Evolutionary conservation across 2,888 invertebrate genomes (phyloP).

Genomic region (Stenodera caucasica): DNA sequence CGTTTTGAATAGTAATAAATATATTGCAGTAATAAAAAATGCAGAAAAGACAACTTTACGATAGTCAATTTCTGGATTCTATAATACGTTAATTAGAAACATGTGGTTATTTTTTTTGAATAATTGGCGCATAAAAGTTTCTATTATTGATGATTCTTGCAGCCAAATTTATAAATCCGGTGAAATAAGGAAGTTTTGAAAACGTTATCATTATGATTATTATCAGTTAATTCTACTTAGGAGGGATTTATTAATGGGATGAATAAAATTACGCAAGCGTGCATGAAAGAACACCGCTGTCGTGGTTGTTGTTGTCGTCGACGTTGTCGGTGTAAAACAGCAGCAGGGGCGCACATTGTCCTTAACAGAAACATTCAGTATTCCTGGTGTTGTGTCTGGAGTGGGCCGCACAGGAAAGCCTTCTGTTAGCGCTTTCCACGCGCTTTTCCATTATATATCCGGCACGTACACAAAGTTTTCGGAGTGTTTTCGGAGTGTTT

Average conservation of each 20-base stretch:
- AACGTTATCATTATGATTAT: too few relatives aligned
- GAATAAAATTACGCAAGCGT: constrained; percentile 27
- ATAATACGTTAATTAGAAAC: neutral
- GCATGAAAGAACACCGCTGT: constrained; percentile 17
- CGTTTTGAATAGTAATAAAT: neutral
- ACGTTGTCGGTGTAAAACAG: neutral
- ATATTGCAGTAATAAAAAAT: constrained; percentile 2
- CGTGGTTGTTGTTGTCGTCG: neutral
- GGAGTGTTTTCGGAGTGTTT: neutral
- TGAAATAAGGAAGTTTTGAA: too few relatives aligned
- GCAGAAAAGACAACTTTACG: constrained; percentile 1
- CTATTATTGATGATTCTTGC: constrained; percentile 10
- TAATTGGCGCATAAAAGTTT: too few relatives aligned
- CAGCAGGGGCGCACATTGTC: constrained; percentile 34
- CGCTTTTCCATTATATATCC: constrained; percentile 24
- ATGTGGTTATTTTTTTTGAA: neutral
- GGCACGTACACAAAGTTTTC: neutral
- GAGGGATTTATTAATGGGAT: neutral
- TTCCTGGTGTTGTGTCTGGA: constrained; percentile 35
- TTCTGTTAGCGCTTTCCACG: constrained; percentile 31
- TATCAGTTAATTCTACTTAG: too few relatives aligned
- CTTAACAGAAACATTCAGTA: constrained; percentile 32
- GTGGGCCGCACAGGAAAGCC: constrained; percentile 25
- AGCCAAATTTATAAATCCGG: constrained; percentile 22
- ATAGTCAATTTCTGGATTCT: constrained; percentile 1